A percentile compares a stretch with the other conserved stretches of the same genome.
Evolutionary conservation across 2,113 vertebrate genomes (phyloP).

Genomic region (Peromyscus polionotus): DNA sequence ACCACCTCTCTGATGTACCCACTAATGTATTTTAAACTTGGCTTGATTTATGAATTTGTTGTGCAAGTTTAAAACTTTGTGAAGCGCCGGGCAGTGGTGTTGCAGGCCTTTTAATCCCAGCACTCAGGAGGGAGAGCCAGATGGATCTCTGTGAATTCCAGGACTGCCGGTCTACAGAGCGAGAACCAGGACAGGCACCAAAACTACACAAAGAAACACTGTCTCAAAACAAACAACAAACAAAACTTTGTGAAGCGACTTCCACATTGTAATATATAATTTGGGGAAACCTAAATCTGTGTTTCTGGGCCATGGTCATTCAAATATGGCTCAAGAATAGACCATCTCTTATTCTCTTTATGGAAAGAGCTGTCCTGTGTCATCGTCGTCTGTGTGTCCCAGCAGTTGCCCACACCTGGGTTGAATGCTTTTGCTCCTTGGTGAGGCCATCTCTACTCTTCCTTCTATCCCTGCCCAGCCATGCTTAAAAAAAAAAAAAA

Average conservation of each 20-base stretch:
- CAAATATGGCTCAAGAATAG: neutral
- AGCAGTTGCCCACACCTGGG: neutral
- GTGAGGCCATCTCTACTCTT: neutral
- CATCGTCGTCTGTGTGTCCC: no score
- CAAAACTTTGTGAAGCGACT: neutral
- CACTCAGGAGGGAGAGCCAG: no score
- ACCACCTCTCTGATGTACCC: neutral
- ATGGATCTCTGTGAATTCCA: no score
- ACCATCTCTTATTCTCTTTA: neutral
- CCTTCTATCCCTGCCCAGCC: neutral
- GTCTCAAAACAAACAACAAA: no score
- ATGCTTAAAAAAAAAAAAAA: neutral
- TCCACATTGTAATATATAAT: neutral
- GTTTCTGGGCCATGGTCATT: neutral
- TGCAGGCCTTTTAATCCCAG: no score
- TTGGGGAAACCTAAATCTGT: neutral
- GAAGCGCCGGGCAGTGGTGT: no score
- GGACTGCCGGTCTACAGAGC: no score
- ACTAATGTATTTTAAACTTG: neutral
- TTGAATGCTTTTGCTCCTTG: neutral
- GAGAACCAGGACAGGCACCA: no score
- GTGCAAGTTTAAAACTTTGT: neutral
- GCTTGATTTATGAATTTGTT: neutral
- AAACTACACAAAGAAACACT: no score
- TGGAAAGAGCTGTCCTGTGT: neutral